These are phyloP conservation scores for Tenebrio molitor DNA, from an alignment of 1,140 invertebrate species.

Conservation along the genomic window DNA sequence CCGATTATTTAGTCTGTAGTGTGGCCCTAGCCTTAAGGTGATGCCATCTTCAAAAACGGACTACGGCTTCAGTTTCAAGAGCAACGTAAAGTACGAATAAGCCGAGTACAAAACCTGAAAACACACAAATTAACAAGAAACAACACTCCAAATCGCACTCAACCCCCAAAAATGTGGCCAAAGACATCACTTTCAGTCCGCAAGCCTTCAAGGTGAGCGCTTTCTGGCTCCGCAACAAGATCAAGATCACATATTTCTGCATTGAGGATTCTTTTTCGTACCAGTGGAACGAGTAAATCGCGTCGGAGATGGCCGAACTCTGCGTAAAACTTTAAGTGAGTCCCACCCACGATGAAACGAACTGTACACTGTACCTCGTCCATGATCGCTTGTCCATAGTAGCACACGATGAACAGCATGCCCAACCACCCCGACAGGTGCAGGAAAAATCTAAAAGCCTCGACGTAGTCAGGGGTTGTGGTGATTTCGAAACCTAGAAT, in stretches of 20 bases:
- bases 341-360: no score
- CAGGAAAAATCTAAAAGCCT: constrained; percentile 41
- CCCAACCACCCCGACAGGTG: constrained; percentile 49
- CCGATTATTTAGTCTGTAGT: no score
- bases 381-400: constrained; percentile 49
- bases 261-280: constrained; percentile 35
- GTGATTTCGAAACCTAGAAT: constrained; percentile 49
- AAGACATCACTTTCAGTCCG: constrained; percentile 45
- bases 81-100: no score
- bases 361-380: constrained; percentile 42
- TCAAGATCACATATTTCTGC: constrained; percentile 46
- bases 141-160: no score
- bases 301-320: constrained; percentile 18
- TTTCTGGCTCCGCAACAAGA: constrained; percentile 47
- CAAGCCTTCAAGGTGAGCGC: constrained; percentile 46
- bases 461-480: constrained; percentile 11
- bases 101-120: no score
- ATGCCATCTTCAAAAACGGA: no score
- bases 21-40: no score
- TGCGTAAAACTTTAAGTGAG: background rate
- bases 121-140: no score
- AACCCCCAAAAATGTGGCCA: constrained; percentile 49
- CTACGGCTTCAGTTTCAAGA: no score
- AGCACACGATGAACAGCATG: constrained; percentile 43
- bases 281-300: constrained; percentile 42